Evolutionary conservation across 2,797 vertebrate genomes (phyloP).

Genomic region (Galagoides demidoff): DNA sequence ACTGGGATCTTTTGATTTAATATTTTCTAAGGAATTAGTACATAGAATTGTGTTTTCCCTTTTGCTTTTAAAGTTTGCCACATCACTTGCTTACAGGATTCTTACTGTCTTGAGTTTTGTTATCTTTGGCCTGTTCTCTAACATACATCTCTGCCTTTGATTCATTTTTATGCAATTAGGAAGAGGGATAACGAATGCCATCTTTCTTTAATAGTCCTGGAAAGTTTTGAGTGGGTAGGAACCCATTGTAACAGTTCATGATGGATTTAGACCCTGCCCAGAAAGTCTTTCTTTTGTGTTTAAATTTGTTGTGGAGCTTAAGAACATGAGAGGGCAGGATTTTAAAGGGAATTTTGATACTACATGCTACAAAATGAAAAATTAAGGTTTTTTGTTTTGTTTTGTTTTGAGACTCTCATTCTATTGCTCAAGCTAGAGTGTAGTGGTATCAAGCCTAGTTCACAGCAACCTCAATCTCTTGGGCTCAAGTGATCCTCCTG

Average conservation of each 20-base stretch:
- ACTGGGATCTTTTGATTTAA: constrained; percentile 40
- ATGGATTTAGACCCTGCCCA: constrained; percentile 39
- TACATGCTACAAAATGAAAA: constrained; percentile 46
- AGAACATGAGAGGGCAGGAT: not conserved
- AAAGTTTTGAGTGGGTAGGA: constrained; percentile 75
- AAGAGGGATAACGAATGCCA: not conserved
- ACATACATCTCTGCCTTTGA: constrained; percentile 65
- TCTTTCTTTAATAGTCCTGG: constrained; percentile 34
- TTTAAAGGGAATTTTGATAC: constrained; percentile 52
- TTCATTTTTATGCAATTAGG: constrained; percentile 23
- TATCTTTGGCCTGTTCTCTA: constrained; percentile 56
- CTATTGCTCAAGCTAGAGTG: no score
- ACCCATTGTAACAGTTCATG: constrained; percentile 64
- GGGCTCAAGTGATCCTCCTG: no score
- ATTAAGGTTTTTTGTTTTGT: not conserved
- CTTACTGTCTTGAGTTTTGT: constrained; percentile 56
- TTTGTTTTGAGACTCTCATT: no score
- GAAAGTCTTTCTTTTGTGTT: constrained; percentile 31
- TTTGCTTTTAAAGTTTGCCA: constrained; percentile 60
- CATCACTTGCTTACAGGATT: constrained; percentile 22
- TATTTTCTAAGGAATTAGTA: constrained; percentile 59
- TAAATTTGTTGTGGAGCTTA: constrained; percentile 21
- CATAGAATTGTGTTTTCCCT: constrained; percentile 56
- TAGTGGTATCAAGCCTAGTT: no score
- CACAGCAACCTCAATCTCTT: no score